Base-by-base conservation (phyloP, 2,888 invertebrate genomes). In the Drosophila meridiana region DNA sequence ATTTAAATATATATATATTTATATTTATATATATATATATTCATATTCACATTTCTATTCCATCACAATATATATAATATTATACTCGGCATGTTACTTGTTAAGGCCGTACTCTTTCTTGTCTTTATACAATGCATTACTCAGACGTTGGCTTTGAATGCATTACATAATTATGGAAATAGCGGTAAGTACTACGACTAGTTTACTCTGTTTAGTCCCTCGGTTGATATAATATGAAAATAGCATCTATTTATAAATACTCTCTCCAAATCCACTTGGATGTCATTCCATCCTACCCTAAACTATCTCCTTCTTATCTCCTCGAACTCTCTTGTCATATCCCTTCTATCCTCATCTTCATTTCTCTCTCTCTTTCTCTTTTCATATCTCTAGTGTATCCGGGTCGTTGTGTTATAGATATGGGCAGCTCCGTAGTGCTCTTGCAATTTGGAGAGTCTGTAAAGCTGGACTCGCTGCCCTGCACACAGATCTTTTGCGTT, bases 381-480 rank as follows among this genome's bases (percentile, higher is more conserved):
- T 0, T 11, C 0, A 11, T 11, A 11, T 34, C 20, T 26, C 2
- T 8, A 85, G 85, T 59, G 1, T 80, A 76, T 74, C 87, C 87
- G 1, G 66, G 36, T 32, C 83, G 71, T 8, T 85, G 83, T 61
- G 83, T 81, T 8, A 5, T 85, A 11, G 83, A 88, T 20, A 47
- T 78, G 42, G 83, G 68, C n/a, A 8, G 11, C 11, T 63, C 69
- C 2, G 14, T 73, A n/a, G 53, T 73, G 6, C 34, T 85, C 4
- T 42, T 87, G 5, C 67, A 36, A 0, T 28, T 14, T 5, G 81
- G 61, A 1, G 58, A 88, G 14, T 55, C 62, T 1, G n/a, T 67
- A 0, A 62, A 63, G 3, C n/a, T 87, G 40, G 55, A 61, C 0
- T 34, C 40, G 6, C 43, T 85, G 34, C 83, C 83, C 14, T 85